Evolutionary conservation across 1,140 invertebrate genomes (phyloP).

Genomic region (Bombus ignitus): DNA sequence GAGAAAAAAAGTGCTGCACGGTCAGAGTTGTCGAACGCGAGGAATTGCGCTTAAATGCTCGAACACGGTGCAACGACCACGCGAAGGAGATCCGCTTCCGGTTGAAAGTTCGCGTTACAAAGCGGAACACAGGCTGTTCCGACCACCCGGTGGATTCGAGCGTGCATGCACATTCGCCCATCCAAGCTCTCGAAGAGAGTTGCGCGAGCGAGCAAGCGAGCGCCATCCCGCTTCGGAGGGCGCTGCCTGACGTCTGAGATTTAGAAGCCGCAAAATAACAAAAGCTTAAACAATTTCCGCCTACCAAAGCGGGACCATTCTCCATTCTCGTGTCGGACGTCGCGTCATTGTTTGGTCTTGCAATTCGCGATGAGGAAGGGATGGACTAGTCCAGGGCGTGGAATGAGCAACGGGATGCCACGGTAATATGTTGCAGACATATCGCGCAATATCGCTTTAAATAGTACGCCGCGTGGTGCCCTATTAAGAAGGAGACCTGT

Average conservation of each 20-base stretch:
- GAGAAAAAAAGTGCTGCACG: not conserved
- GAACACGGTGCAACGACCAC: slow-evolving; percentile 12
- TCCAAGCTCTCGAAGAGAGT: not conserved
- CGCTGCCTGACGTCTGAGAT: slow-evolving; percentile 72
- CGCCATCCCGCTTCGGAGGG: slow-evolving; percentile 12
- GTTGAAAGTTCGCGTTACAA: slow-evolving; percentile 30
- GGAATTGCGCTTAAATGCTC: not conserved
- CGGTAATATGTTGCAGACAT: slow-evolving; percentile 71
- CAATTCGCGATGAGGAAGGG: not conserved
- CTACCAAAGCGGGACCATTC: slow-evolving; percentile 70
- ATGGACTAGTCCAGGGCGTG: no score
- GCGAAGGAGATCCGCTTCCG: slow-evolving; percentile 14
- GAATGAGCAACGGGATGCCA: slow-evolving; percentile 19
- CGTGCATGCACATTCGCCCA: not conserved
- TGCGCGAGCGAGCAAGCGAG: not conserved
- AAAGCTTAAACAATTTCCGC: slow-evolving; percentile 77
- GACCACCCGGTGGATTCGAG: not conserved
- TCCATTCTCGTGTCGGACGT: slow-evolving; percentile 62
- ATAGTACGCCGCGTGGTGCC: slow-evolving; percentile 51
- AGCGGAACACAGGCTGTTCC: slow-evolving; percentile 8
- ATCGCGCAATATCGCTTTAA: slow-evolving; percentile 73
- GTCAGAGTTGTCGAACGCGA: slow-evolving; percentile 18
- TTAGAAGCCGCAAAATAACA: slow-evolving; percentile 78
- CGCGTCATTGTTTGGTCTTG: slow-evolving; percentile 68
- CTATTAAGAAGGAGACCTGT: slow-evolving; percentile 31